A percentile compares a stretch with the other conserved stretches of the same genome.
Evolutionary conservation across 2,888 invertebrate genomes (phyloP).

Genomic region (Drosophila niveifrons): DNA sequence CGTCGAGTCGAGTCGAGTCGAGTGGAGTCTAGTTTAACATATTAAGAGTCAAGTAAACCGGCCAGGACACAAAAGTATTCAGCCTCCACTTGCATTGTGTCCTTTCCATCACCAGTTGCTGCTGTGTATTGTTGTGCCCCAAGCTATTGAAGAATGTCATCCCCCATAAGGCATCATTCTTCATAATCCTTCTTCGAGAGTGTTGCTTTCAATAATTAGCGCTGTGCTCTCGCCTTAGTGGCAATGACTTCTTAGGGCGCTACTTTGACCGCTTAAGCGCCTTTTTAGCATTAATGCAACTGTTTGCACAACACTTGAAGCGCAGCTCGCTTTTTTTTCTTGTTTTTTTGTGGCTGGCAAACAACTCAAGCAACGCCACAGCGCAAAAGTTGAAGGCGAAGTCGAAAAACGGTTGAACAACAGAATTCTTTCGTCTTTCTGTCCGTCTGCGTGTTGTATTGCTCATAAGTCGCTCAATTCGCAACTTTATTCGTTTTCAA

Average conservation of each 20-base stretch:
- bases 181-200: no score
- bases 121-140: constrained; percentile 5
- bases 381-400: neutral
- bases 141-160: constrained; percentile 25
- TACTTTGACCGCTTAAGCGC: constrained; percentile 45
- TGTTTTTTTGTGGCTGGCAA: constrained; percentile 45
- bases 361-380: neutral
- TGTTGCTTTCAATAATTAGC: constrained; percentile 58
- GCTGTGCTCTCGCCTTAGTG: constrained; percentile 6
- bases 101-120: constrained; percentile 45
- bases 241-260: constrained; percentile 11
- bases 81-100: constrained; percentile 43
- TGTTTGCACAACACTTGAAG: constrained; percentile 75
- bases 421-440: no score
- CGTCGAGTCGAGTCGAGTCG: no score
- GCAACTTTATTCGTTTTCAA: no score
- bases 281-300: constrained; percentile 53
- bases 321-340: constrained; percentile 13
- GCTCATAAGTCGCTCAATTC: no score
- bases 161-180: neutral
- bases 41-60: constrained; percentile 73
- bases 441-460: no score
- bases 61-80: constrained; percentile 42
- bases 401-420: constrained; percentile 3
- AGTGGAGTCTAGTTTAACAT: constrained; percentile 77